phyloP scores from a whole-genome alignment of 2,797 vertebrate genomes.

The Thaleichthys pacificus region DNA sequence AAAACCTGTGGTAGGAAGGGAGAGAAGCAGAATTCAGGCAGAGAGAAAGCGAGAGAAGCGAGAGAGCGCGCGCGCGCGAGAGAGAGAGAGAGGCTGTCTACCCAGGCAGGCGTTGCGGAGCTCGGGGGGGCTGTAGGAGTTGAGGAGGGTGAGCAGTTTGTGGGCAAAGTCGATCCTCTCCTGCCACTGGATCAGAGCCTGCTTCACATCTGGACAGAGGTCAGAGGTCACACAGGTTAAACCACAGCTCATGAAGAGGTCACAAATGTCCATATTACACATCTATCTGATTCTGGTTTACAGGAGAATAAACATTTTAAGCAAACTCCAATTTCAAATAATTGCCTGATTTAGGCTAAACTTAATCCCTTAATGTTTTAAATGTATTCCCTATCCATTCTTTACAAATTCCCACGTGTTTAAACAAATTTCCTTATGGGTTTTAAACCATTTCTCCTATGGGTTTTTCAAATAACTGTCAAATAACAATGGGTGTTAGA shows the following conservation, averaged over 20 bases:
- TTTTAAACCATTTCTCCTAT: too few species aligned
- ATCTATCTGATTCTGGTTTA: background rate
- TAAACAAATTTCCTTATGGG: too few species aligned
- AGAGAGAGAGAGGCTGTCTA: conserved; percentile 52
- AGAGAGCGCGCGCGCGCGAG: too few species aligned
- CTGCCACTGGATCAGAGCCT: conserved; percentile 99
- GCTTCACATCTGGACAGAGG: conserved; percentile 88
- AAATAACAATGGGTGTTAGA: too few species aligned
- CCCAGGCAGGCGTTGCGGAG: conserved; percentile 94
- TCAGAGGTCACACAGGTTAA: background rate
- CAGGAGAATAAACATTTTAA: conserved; percentile 11
- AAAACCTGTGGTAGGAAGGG: background rate
- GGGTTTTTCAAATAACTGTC: too few species aligned
- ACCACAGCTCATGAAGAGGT: background rate
- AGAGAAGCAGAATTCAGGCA: background rate
- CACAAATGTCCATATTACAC: background rate
- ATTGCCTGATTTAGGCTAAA: too few species aligned
- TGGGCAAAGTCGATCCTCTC: conserved; percentile 98
- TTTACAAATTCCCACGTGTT: too few species aligned
- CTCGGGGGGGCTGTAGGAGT: conserved; percentile 97
- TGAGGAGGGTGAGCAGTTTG: conserved; percentile 95
- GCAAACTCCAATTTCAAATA: too few species aligned
- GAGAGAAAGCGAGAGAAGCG: background rate
- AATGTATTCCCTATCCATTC: background rate
- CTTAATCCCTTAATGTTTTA: background rate